Evolutionary conservation across 2,888 invertebrate genomes (phyloP), one percentile per base, ranked within the genome.

Genomic region (Papilio protenor): DNA sequence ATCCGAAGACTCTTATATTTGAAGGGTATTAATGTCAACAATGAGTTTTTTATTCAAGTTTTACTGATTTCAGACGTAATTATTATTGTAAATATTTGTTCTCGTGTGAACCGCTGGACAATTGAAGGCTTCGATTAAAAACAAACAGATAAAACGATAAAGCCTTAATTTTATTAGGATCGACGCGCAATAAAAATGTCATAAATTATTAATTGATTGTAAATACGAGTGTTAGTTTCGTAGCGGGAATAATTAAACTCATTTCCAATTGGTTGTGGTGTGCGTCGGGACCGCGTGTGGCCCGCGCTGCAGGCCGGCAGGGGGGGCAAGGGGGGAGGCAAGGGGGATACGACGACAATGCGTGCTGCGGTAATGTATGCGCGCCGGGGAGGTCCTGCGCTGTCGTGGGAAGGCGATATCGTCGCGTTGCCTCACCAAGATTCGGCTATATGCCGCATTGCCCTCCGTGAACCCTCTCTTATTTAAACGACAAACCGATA

Each of bases 371-470:
- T 94, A 94, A 94, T 94, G 89, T 93, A 94, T 94, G 94, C 94
- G 87, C 94, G 85, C 87, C 87, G 85, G 90, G 94, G 94, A 93
- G 94, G 94, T 93, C 94, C 89, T 83, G 84, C 82, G 81, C 83
- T 85, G 86, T 86, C 91, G 92, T 91, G 92, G 92, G 93, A 92
- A 91, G 90, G 88, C 89, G 84, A 86, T 87, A 88, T 88, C 89
- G 83, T 85, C 84, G 85, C 84, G 83, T 84, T 84, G 86, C 84
- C 83, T 85, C 84, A 84, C 85, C 82, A 82, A 81, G 82, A 84
- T 81, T 81, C 81, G 81, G 82, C 79, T 78, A 81, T 83, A 83
- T 84, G 83, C 82, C 81, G 81, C 82, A 81, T 85, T 82, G 82
- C 82, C 83, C 81, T 81, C 79, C 75, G 27, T 73, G 77, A 77